Percentiles rank a stretch among this genome's conserved stretches.
Evolutionary conservation across 2,888 invertebrate genomes (phyloP).

Genomic region (Oscheius onirici): DNA sequence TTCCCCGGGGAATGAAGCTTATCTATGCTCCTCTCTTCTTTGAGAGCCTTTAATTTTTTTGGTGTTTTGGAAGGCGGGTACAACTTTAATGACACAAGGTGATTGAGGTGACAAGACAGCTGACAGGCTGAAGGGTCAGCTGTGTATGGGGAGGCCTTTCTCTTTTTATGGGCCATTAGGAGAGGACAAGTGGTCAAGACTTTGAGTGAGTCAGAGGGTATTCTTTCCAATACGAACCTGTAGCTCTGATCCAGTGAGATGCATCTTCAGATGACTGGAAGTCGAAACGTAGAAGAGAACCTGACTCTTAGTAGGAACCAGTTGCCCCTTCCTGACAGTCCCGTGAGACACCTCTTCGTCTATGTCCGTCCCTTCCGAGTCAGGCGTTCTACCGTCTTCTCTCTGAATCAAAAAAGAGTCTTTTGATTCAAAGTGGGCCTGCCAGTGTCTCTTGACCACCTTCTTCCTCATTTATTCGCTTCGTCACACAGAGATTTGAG

Average conservation of each 20-base stretch:
- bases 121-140: conserved; percentile 2
- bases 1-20: background rate
- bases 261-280: conserved; percentile 51
- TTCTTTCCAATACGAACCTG: conserved; percentile 45
- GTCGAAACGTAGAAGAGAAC: conserved; percentile 64
- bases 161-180: background rate
- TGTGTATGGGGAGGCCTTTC: background rate
- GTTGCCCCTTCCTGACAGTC: background rate
- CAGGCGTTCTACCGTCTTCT: background rate
- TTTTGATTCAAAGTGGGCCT: background rate
- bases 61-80: background rate
- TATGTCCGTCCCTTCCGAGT: conserved; percentile 26
- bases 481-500: conserved; percentile 19
- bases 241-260: conserved; percentile 61
- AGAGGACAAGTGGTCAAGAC: background rate
- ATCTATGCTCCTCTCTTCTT: background rate
- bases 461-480: conserved; percentile 11
- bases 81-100: conserved; percentile 1
- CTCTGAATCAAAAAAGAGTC: background rate
- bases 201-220: too few relatives aligned
- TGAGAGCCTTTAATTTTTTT: conserved; percentile 8
- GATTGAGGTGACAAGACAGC: conserved; percentile 17
- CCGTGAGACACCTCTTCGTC: conserved; percentile 36
- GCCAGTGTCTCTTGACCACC: background rate
- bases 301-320: conserved; percentile 58